phyloP scores from a whole-genome alignment of 2,113 vertebrate genomes.

The Mobula hypostoma region DNA sequence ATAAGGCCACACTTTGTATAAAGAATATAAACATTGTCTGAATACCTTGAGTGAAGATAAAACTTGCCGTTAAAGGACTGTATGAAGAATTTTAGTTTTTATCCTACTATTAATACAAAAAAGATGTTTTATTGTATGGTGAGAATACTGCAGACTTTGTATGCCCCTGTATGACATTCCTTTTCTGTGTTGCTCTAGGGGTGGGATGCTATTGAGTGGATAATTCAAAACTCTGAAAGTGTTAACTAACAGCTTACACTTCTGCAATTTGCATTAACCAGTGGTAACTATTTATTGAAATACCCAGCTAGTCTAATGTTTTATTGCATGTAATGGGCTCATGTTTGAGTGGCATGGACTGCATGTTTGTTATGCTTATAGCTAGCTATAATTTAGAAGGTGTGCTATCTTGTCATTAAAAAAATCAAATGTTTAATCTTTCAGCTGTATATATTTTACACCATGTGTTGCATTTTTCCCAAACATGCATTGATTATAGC shows the following conservation, averaged over 20 bases:
- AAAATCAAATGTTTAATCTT: not conserved
- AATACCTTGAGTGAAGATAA: not conserved
- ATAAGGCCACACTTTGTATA: too few species aligned
- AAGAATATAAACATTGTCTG: not conserved
- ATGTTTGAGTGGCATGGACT: not conserved
- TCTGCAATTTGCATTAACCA: conserved; percentile 58
- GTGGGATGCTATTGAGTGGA: conserved; percentile 98
- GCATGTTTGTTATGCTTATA: not conserved
- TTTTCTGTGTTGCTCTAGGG: conserved; percentile 75
- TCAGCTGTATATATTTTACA: not conserved
- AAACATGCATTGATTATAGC: not conserved
- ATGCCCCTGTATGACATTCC: conserved; percentile 41
- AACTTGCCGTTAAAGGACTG: too few species aligned
- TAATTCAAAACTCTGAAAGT: conserved; percentile 88
- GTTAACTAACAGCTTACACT: conserved; percentile 67
- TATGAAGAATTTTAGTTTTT: not conserved
- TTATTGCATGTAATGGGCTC: not conserved
- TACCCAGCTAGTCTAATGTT: not conserved
- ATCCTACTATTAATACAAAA: too few species aligned
- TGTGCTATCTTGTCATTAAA: not conserved
- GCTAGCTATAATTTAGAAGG: not conserved
- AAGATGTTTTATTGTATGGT: not conserved
- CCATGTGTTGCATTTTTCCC: not conserved
- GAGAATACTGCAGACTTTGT: not conserved
- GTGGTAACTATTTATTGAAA: conserved; percentile 55